These are phyloP conservation scores for Trichomycterus rosablanca DNA, from an alignment of 2,113 vertebrate genomes.

Conservation along the genomic window DNA sequence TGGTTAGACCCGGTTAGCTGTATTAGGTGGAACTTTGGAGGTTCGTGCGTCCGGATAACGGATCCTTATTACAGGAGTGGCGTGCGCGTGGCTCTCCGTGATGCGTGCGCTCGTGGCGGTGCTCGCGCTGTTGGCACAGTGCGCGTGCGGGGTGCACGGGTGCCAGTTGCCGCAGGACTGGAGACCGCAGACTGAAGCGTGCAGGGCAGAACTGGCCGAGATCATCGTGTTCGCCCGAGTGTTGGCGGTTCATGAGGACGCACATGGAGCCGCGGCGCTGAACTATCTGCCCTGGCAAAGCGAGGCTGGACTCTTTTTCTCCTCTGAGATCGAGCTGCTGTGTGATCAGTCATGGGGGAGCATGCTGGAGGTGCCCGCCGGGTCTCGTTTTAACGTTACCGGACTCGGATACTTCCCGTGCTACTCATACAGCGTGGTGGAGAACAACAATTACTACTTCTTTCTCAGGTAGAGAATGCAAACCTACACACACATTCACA, in stretches of 20 bases:
- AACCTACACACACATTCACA: no score
- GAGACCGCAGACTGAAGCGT: slow-evolving; percentile 78
- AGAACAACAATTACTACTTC: slow-evolving; percentile 78
- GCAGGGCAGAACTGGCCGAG: slow-evolving; percentile 76
- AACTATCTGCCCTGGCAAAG: slow-evolving; percentile 76
- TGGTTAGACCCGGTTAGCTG: not conserved
- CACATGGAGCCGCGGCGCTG: slow-evolving; percentile 63
- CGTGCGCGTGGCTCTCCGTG: slow-evolving; percentile 18
- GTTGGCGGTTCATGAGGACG: slow-evolving; percentile 71
- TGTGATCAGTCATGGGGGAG: slow-evolving; percentile 81
- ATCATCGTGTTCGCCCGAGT: slow-evolving; percentile 77
- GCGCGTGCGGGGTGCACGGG: slow-evolving; percentile 47
- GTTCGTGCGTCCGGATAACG: not conserved
- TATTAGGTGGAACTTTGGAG: not conserved
- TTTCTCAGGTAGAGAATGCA: slow-evolving; percentile 69
- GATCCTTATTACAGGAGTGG: not conserved
- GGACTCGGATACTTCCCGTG: slow-evolving; percentile 78
- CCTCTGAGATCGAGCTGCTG: slow-evolving; percentile 75
- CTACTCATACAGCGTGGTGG: slow-evolving; percentile 74
- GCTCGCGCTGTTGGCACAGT: slow-evolving; percentile 44
- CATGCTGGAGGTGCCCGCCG: slow-evolving; percentile 79
- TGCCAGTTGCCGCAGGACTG: slow-evolving; percentile 77
- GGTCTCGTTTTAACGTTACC: slow-evolving; percentile 75
- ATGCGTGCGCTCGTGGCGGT: slow-evolving; percentile 60
- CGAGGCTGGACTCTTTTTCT: slow-evolving; percentile 70